A percentile compares a stretch with the other conserved stretches of the same genome.
Conservation (phyloP, 2,888 invertebrate species). For the Aromia moschata region DNA sequence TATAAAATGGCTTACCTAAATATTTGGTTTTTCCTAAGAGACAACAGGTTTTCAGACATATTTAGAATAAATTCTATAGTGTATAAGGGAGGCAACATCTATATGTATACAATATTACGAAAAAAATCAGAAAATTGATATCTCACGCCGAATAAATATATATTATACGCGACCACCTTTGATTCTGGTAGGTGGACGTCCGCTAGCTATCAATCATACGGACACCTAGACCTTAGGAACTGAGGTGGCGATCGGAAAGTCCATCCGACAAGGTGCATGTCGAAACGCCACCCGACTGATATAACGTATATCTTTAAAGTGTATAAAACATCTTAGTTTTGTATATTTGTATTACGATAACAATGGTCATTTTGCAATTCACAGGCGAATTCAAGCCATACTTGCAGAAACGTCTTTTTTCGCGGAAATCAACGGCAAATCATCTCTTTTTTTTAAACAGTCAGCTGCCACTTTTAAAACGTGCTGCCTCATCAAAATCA, state of each 20-base stretch:
- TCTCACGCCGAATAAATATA: constrained; percentile 33
- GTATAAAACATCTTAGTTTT: constrained; percentile 38
- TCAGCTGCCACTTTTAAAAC: constrained; percentile 22
- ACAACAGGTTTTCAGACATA: constrained; percentile 45
- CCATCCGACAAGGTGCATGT: not conserved
- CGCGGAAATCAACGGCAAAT: constrained; percentile 14
- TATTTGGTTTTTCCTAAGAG: constrained; percentile 47
- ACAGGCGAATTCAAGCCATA: constrained; percentile 26
- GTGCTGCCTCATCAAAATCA: constrained; percentile 38
- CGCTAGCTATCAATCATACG: not conserved
- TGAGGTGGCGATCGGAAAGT: constrained; percentile 3
- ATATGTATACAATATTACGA: constrained; percentile 43
- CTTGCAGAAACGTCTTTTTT: constrained; percentile 6
- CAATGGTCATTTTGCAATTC: constrained; percentile 40
- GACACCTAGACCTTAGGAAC: constrained; percentile 2
- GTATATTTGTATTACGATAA: constrained; percentile 35
- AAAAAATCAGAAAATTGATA: constrained; percentile 38
- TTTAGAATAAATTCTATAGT: constrained; percentile 50
- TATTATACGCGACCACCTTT: constrained; percentile 17
- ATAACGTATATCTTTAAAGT: constrained; percentile 11
- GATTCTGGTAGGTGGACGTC: not conserved
- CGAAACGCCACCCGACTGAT: constrained; percentile 10
- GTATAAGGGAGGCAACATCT: constrained; percentile 51
- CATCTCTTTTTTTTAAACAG: constrained; percentile 17
- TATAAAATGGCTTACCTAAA: constrained; percentile 49